Evolutionary conservation across 1,140 invertebrate genomes (phyloP).

Genomic region (Bombus soroeensis): DNA sequence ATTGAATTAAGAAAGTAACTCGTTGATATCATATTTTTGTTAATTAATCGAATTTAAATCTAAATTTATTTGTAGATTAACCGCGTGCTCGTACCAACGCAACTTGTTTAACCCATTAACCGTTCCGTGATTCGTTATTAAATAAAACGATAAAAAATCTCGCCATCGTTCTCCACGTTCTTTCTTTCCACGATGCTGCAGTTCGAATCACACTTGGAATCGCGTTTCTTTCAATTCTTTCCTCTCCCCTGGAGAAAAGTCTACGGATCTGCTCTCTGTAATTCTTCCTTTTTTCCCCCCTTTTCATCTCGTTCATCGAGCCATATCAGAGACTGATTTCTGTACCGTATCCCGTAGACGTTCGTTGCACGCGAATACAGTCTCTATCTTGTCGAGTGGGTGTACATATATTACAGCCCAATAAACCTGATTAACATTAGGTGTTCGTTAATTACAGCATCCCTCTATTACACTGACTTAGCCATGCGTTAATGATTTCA

Average conservation of each 20-base stretch:
- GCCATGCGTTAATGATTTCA: slow-evolving; percentile 68
- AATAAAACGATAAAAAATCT: neutral
- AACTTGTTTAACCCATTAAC: neutral
- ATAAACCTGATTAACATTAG: slow-evolving; percentile 69
- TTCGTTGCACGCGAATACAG: slow-evolving; percentile 25
- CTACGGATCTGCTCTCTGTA: neutral
- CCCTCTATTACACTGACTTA: slow-evolving; percentile 62
- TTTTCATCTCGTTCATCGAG: slow-evolving; percentile 13
- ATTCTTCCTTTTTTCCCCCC: too few relatives aligned
- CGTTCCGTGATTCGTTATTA: neutral
- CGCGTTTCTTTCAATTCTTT: slow-evolving; percentile 18
- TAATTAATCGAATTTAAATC: slow-evolving; percentile 8
- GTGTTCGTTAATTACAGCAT: slow-evolving; percentile 66
- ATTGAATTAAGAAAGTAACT: slow-evolving; percentile 33
- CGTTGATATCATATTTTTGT: neutral
- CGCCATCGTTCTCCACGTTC: neutral
- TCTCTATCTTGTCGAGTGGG: slow-evolving; percentile 53
- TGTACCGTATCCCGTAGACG: neutral
- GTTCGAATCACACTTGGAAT: neutral
- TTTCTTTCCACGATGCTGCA: neutral
- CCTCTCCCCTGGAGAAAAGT: neutral
- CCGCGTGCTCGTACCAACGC: neutral
- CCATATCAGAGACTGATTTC: slow-evolving; percentile 1
- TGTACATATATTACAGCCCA: slow-evolving; percentile 54
- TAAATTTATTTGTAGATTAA: neutral